Evolutionary conservation across 1,140 invertebrate genomes (phyloP), one percentile per base, ranked within the genome.

Genomic region (Hylaeus volcanicus): DNA sequence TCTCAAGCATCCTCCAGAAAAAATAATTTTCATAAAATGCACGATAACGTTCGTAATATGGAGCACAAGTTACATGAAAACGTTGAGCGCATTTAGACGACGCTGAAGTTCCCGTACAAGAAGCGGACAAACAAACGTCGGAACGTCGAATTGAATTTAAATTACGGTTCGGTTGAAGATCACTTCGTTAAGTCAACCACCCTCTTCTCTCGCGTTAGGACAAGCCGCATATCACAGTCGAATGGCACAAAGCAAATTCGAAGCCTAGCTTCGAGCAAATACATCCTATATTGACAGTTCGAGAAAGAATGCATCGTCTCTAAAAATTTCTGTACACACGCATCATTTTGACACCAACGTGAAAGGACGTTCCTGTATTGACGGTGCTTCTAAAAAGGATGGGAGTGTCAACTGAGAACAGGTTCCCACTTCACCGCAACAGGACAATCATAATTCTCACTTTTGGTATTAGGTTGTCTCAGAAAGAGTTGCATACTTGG

Each of bases 241-340:
- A 26, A 3, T 8, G 55, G 68, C 55, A 61, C 15, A 80, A 80
- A 75, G 71, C 61, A 85, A 83, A 85, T 71, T 72, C 68, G 55
- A 72, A 63, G 41, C 14, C 12, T n/a, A 70, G 48, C 60, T 45
- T 61, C 9, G 14, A 79, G 53, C 75, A 53, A 83, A 83, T 74
- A 73, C 9, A 1, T 65, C 15, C 53, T 39, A 37, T 60, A 55
- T 74, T 51, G 12, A 79, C 58, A 15, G 3, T 83, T 65, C 41
- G 14, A 8, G 12, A 26, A 74, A 70, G 14, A 79, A 48, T 48
- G 53, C 37, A 56, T 72, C 5, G 43, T 51, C 41, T 45, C 53
- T 74, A 55, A 75, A 75, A 15, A 69, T 55, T 53, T 79, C 12
- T 70, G 70, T 74, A 66, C 48, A 63, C 26, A n/a, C 15, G 6